These are phyloP conservation scores for Pangasius macronema DNA, from an alignment of 2,797 vertebrate species.

Conservation along the genomic window DNA sequence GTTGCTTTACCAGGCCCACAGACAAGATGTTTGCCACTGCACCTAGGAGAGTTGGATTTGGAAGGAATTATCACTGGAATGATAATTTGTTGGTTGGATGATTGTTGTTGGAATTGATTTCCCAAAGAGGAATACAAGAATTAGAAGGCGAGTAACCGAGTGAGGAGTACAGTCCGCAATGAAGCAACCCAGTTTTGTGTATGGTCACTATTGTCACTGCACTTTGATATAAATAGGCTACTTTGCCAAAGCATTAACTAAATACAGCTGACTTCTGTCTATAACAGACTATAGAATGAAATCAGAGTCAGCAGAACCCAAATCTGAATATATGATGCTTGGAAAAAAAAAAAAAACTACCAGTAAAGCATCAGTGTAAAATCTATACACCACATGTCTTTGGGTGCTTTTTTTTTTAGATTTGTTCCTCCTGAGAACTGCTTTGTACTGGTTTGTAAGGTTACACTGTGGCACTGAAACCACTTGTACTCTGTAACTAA, in stretches of 20 bases:
- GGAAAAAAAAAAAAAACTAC: background rate
- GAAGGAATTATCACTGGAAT: background rate
- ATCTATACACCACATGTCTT: background rate
- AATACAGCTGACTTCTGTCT: background rate
- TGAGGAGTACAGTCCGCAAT: background rate
- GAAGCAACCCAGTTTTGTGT: background rate
- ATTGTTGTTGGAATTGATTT: background rate
- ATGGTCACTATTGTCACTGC: background rate
- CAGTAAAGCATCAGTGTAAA: background rate
- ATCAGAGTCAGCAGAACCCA: background rate
- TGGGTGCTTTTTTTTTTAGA: background rate
- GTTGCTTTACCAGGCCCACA: no score
- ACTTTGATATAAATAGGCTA: background rate
- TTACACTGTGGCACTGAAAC: background rate
- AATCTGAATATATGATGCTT: background rate
- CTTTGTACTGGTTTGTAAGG: background rate
- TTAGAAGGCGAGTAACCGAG: background rate
- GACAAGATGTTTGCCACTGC: no score
- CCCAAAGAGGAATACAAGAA: background rate
- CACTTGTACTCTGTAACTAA: background rate
- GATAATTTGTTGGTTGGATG: background rate
- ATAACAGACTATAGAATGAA: background rate
- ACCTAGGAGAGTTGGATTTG: background rate
- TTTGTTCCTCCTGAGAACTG: background rate
- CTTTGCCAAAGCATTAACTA: no score